Conservation (phyloP, 2,888 invertebrate species). For the Zaprionus bogoriensis region DNA sequence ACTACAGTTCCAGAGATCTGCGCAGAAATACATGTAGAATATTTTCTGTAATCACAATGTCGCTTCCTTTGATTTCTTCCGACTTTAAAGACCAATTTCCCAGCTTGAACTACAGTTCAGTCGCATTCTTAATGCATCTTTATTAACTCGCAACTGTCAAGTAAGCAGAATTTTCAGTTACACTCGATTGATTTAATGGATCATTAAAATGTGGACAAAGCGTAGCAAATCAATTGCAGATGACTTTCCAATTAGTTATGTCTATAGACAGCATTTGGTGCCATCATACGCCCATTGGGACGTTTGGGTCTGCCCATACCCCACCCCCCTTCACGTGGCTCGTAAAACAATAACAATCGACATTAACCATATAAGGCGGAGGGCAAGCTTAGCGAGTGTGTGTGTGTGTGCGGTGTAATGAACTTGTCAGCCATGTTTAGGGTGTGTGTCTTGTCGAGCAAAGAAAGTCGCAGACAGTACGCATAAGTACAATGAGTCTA, state of each 20-base stretch:
- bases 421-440: slow-evolving; percentile 73
- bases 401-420: slow-evolving; percentile 56
- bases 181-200: slow-evolving; percentile 37
- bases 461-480: slow-evolving; percentile 61
- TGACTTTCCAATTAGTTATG: slow-evolving; percentile 22
- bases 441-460: slow-evolving; percentile 54
- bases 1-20: background rate
- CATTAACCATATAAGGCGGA: slow-evolving; percentile 54
- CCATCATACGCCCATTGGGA: slow-evolving; percentile 9
- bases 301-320: slow-evolving; percentile 2
- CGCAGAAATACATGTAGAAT: background rate
- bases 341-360: slow-evolving; percentile 63
- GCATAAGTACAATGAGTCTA: slow-evolving; percentile 44
- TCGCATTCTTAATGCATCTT: background rate
- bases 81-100: background rate
- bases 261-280: slow-evolving; percentile 10
- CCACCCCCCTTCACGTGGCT: slow-evolving; percentile 20
- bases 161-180: background rate
- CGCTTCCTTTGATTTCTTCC: background rate
- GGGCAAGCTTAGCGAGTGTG: slow-evolving; percentile 14
- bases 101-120: background rate
- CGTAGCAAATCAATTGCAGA: slow-evolving; percentile 37
- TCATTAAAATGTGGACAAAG: slow-evolving; percentile 11
- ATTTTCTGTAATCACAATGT: too few species aligned
- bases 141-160: background rate